Evolutionary conservation across 2,888 invertebrate genomes (phyloP).

Genomic region (Apoderus coryli): DNA sequence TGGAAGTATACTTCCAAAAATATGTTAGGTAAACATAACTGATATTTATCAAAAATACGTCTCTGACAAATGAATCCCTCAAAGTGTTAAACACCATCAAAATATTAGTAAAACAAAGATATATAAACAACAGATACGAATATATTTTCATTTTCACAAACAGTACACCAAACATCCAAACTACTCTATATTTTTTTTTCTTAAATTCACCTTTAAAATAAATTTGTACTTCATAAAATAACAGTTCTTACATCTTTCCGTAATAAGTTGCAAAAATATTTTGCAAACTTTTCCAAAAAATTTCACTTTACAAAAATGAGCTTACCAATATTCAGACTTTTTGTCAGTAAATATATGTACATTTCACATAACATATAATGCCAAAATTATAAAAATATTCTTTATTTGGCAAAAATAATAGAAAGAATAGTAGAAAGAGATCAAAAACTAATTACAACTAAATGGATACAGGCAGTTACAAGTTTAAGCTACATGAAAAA

Average conservation of each 20-base stretch:
- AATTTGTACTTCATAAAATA: conserved; percentile 29
- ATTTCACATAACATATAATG: too few species aligned
- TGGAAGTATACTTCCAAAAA: too few species aligned
- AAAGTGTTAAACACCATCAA: conserved; percentile 5
- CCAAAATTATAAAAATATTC: too few species aligned
- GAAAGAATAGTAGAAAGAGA: too few species aligned
- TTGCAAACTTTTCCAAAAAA: conserved; percentile 16
- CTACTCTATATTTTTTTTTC: conserved; percentile 27
- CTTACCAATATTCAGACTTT: conserved; percentile 26
- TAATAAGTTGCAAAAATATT: conserved; percentile 22
- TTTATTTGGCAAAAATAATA: too few species aligned
- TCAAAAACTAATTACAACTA: too few species aligned
- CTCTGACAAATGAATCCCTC: too few species aligned
- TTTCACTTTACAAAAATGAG: conserved; percentile 23
- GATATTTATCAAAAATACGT: too few species aligned
- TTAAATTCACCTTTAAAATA: conserved; percentile 27
- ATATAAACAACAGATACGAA: conserved; percentile 25
- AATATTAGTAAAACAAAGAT: conserved; percentile 12
- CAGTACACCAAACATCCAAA: conserved; percentile 33
- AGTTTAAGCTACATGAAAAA: too few species aligned
- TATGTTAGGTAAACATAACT: too few species aligned
- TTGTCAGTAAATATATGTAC: conserved; percentile 23
- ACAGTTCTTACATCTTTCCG: conserved; percentile 23
- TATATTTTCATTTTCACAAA: conserved; percentile 30
- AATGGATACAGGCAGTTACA: too few species aligned